Evolutionary conservation across 2,888 invertebrate genomes (phyloP).

Genomic region (Temnothorax ravouxi): DNA sequence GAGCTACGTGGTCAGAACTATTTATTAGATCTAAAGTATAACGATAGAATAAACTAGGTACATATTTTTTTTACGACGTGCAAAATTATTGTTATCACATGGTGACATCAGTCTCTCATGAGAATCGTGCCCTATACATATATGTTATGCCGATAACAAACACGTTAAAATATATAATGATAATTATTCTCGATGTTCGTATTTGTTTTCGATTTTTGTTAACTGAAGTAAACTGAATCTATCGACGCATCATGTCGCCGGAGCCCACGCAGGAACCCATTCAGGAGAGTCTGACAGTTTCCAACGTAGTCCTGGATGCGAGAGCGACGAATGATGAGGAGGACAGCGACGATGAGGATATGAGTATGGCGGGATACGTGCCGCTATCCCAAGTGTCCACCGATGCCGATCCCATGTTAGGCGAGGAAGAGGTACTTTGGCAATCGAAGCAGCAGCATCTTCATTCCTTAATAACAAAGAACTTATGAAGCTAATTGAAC

Average conservation of each 20-base stretch:
- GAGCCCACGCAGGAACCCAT: slow-evolving; percentile 83
- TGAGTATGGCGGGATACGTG: slow-evolving; percentile 79
- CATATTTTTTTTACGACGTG: not conserved
- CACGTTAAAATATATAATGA: not conserved
- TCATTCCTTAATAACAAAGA: not conserved
- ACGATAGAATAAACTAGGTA: not conserved
- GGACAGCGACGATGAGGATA: slow-evolving; percentile 83
- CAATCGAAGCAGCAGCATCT: not conserved
- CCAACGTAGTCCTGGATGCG: slow-evolving; percentile 73
- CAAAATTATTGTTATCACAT: not conserved
- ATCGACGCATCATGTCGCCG: slow-evolving; percentile 79
- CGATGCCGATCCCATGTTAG: slow-evolving; percentile 80
- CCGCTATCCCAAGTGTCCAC: slow-evolving; percentile 81
- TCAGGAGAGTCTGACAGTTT: slow-evolving; percentile 78
- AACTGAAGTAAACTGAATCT: slow-evolving; percentile 1
- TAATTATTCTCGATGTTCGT: not conserved
- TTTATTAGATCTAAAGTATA: not conserved
- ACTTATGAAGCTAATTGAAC: not conserved
- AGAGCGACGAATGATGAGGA: slow-evolving; percentile 77
- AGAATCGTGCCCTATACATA: not conserved
- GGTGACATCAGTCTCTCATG: not conserved
- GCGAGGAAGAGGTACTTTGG: slow-evolving; percentile 79
- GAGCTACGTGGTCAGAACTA: not conserved
- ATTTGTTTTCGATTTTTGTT: not conserved
- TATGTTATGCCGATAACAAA: not conserved